phyloP scores from a whole-genome alignment of 2,113 vertebrate genomes.

The Acinonyx jubatus region DNA sequence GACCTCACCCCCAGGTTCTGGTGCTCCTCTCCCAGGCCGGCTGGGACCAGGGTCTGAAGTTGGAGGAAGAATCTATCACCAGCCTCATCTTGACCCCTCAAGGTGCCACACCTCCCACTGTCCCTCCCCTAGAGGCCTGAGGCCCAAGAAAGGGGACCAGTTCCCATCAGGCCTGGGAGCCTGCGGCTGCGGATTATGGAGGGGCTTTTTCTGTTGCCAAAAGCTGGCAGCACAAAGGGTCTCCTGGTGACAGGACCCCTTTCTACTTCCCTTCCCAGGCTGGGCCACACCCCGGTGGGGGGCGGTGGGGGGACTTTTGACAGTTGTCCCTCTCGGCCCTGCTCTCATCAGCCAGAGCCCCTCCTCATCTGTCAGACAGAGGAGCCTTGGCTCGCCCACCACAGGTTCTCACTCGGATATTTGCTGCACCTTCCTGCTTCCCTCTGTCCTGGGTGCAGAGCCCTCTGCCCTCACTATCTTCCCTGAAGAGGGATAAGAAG shows the following conservation, averaged over 20 bases:
- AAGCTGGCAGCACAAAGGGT: background rate
- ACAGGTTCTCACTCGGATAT: too few species aligned
- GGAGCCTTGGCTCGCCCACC: too few species aligned
- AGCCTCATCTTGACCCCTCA: background rate
- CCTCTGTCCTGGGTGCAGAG: background rate
- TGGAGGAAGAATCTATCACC: background rate
- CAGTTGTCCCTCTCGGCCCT: background rate
- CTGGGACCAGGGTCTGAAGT: background rate
- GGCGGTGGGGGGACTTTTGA: background rate
- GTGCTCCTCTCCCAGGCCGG: background rate
- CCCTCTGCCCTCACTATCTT: background rate
- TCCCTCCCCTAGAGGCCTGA: background rate
- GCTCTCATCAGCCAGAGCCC: background rate
- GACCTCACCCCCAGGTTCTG: background rate
- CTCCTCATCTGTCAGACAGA: background rate
- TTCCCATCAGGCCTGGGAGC: background rate
- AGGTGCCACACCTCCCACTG: background rate
- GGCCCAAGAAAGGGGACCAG: background rate
- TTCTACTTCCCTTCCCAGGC: background rate
- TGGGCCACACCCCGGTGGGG: background rate
- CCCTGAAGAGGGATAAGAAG: background rate
- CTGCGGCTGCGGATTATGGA: background rate
- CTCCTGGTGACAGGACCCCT: background rate
- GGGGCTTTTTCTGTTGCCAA: background rate
- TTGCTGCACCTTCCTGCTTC: background rate